Base-by-base conservation (phyloP, 2,797 vertebrate genomes). In the Brachyrhaphis roseni region DNA sequence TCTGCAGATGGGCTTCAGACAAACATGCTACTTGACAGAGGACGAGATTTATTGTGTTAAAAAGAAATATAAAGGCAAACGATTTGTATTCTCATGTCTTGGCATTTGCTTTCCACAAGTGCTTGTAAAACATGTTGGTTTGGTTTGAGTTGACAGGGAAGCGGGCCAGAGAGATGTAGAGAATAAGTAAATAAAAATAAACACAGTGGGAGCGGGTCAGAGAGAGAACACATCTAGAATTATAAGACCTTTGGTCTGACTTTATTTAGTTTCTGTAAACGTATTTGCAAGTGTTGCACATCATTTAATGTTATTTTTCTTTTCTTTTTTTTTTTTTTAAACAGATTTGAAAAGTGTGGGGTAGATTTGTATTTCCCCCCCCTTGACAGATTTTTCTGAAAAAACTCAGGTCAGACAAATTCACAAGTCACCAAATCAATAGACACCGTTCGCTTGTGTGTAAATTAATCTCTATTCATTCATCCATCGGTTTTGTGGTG, bases 11-110 rank as follows among this genome's bases (percentile, higher is more conserved):
- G 72, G 82, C 72, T 87, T 84, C 81, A 85, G 82, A 86, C 76
- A 84, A 84, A 90, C 39, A 36, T 0, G 70, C 34, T 77, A 64
- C 79, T 59, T 82, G 85, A 82, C 71, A 81, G 76, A 79, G 76
- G 84, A 82, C 73, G 76, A 82, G 84, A 90, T 85, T 90, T 82
- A 76, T 70, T 77, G 72, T 76, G 78, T 45, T 75, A 1, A 55
- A 70, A 73, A 13, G 26, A 39, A 72, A 62, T 46, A 57, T 39
- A 55, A 59, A 74, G 80, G 88, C 16, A 62, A 28, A 7, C 83
- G 84, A 91, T 90, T 90, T 89, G 84, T 87, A 81, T 91, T 91
- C 88, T 57, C 87, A 87, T 80, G 85, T 85, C 77, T 80, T 45
- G 77, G 81, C 83, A 75, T 84, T 84, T 81, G 80, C 78, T 39